Conservation (phyloP, 2,888 invertebrate genomes). For the Anagyrus pseudococci region DNA sequence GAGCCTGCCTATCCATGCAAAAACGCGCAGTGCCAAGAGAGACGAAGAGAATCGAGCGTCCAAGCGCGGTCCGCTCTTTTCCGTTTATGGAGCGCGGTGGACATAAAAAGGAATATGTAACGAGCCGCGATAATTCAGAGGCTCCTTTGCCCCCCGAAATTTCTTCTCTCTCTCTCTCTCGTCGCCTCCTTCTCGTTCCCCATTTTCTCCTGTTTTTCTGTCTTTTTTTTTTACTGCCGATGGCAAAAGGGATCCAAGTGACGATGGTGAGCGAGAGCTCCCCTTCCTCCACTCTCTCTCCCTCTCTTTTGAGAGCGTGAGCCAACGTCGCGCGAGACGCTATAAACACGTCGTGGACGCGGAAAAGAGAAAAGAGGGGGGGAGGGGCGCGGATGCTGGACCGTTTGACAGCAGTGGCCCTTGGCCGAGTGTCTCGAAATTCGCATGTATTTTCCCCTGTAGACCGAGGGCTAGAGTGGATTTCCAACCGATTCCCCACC, state of each 20-base stretch:
- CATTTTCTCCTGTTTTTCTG: not conserved
- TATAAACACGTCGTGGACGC: constrained; percentile 22
- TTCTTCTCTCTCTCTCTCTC: not conserved
- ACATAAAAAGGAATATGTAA: constrained; percentile 62
- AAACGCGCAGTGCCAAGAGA: too few species aligned
- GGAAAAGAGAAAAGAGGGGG: too few species aligned
- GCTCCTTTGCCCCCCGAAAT: constrained; percentile 27
- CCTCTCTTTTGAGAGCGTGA: not conserved
- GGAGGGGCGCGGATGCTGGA: not conserved
- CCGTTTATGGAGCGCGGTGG: constrained; percentile 55
- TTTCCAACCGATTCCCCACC: too few species aligned
- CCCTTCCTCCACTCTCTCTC: too few species aligned
- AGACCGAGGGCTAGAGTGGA: too few species aligned
- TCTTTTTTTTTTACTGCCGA: constrained; percentile 4
- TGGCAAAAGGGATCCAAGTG: not conserved
- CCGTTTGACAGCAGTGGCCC: constrained; percentile 6
- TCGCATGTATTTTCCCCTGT: constrained; percentile 18
- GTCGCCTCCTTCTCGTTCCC: not conserved
- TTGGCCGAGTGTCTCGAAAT: too few species aligned
- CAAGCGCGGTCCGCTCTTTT: too few species aligned
- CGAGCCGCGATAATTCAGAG: constrained; percentile 58
- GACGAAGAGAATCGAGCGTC: constrained; percentile 36
- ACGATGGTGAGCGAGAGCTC: too few species aligned
- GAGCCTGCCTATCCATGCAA: constrained; percentile 37
- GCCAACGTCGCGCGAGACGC: not conserved